Evolutionary conservation across 2,113 vertebrate genomes (phyloP).

Genomic region (Bubo bubo): DNA sequence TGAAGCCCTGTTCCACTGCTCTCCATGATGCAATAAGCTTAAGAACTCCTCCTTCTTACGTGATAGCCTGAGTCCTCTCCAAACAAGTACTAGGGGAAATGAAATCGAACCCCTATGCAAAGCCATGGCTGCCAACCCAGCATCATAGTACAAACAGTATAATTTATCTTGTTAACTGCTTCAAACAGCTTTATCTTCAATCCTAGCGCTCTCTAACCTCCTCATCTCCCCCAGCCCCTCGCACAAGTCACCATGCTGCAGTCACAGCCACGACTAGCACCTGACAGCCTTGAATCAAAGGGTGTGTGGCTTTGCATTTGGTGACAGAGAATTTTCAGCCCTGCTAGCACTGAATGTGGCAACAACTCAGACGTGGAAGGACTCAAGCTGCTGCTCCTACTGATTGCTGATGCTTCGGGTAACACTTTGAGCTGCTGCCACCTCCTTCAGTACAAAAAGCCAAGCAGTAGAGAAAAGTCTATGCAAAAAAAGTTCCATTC

Average conservation of each 20-base stretch:
- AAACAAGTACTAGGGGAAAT: neutral
- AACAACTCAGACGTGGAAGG: neutral
- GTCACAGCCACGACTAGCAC: neutral
- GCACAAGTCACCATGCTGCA: neutral
- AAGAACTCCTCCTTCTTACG: neutral
- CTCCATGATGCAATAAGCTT: neutral
- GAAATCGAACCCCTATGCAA: neutral
- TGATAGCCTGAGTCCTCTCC: neutral
- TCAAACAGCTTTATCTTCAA: neutral
- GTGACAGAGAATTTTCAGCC: neutral
- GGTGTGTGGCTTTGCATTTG: neutral
- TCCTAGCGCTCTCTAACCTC: neutral
- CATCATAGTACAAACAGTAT: fast-evolving
- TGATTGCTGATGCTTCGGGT: neutral
- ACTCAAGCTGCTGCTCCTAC: neutral
- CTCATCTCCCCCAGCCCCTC: fast-evolving
- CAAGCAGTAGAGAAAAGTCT: neutral
- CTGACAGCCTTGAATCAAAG: neutral
- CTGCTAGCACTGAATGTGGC: neutral
- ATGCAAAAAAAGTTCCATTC: neutral
- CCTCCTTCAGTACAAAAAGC: neutral
- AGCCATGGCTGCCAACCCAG: neutral
- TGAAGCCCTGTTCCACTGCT: neutral
- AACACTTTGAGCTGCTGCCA: neutral
- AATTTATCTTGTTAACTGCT: neutral